Evolutionary conservation across 2,113 vertebrate genomes (phyloP), one percentile per base, ranked within the genome.

Genomic region (Heloderma charlesbogerti): DNA sequence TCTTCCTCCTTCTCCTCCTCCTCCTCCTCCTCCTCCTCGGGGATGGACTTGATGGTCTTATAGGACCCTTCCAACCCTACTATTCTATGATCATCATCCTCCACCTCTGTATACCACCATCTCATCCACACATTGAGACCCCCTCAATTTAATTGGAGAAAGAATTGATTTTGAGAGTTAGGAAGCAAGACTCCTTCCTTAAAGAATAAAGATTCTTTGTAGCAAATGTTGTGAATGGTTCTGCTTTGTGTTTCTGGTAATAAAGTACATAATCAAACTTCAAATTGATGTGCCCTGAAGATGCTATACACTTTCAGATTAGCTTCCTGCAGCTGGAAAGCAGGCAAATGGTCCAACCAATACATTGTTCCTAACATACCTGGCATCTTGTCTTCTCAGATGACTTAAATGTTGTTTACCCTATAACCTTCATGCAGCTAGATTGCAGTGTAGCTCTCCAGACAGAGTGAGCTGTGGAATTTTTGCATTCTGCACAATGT

Each of bases 341-440:
- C 90, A 92, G 43, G 93, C 92, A 94, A 88, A 93, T 57, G 51
- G 84, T 88, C 69, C 45, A 90, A 85, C 27, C 37, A 89, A 88
- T 72, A 90, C 43, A 92, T 91, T 90, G 91, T 92, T 95, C 94
- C 60, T 84, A 75, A 85, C 90, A 95, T 94, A 92, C 91, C 87
- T 90, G 94, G 87, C 91, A 93, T 34, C 54, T 85, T 69, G 43
- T 89, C 89, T 92, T 16, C 92, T 90, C 87, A 90, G 79, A 92
- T 86, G 93, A 93, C 87, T 96, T 95, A 95, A 95, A 87, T 95
- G 87, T 31, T 95, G 90, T 94, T 96, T 96, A 96, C 91, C 91
- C 91, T 90, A 71, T 96, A 92, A 95, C 79, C 92, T 88, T 66
- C 80, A 87, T 37, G 63, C 83, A 95, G 89, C 77, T 90, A 90